Percentiles rank a stretch among this genome's conserved stretches.
phyloP scores from a whole-genome alignment of 92 coral and sea anemone genomes.

The Diadumene lineata region DNA sequence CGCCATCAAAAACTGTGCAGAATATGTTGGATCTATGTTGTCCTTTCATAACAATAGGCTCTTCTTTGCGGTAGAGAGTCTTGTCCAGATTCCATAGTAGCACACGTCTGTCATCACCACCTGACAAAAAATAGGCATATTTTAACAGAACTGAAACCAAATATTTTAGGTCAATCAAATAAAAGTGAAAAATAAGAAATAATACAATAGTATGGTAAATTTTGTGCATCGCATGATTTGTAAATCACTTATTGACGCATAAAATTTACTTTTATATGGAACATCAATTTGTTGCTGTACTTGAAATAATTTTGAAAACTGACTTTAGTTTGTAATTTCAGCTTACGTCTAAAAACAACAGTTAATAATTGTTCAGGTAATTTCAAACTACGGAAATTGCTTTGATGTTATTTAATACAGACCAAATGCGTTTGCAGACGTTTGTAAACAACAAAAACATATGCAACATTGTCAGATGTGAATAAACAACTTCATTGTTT shows the following conservation, averaged over 20 bases:
- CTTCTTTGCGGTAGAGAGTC: constrained; percentile 54
- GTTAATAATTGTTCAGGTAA: too few relatives aligned
- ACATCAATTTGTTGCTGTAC: too few relatives aligned
- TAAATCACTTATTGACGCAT: too few relatives aligned
- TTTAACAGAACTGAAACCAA: too few relatives aligned
- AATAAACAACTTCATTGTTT: neutral
- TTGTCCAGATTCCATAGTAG: constrained; percentile 87
- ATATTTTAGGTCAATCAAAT: too few relatives aligned
- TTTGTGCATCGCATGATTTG: neutral
- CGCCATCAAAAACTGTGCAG: constrained; percentile 84
- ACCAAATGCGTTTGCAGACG: neutral
- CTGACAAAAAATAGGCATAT: constrained; percentile 25
- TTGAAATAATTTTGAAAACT: too few relatives aligned
- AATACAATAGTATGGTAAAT: neutral
- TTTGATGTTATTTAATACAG: too few relatives aligned
- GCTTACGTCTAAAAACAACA: too few relatives aligned
- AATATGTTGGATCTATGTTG: constrained; percentile 92
- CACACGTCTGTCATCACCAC: constrained; percentile 96
- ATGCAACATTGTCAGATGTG: neutral
- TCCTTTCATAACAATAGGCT: constrained; percentile 73
- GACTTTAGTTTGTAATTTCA: too few relatives aligned
- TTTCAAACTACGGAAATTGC: too few relatives aligned
- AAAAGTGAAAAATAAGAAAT: too few relatives aligned
- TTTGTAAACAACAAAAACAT: neutral
- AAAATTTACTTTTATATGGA: too few relatives aligned